Percentiles rank a stretch among this genome's conserved stretches.
These are phyloP conservation scores for Bradypodion pumilum DNA, from an alignment of 2,797 vertebrate species.

Conservation along the genomic window DNA sequence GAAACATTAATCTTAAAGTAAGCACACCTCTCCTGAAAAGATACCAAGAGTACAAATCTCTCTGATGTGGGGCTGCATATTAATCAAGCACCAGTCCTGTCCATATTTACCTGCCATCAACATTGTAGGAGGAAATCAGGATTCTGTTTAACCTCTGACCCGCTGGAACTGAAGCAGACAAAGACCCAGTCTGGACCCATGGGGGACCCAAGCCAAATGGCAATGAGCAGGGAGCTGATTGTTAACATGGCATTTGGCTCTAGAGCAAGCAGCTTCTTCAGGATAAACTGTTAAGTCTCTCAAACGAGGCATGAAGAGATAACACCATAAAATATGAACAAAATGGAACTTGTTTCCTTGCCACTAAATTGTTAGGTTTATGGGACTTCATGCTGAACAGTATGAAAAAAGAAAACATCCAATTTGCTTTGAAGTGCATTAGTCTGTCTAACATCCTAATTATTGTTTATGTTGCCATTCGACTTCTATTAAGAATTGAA, in stretches of 20 bases:
- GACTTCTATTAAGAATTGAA: conserved; percentile 86
- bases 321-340: conserved; percentile 72
- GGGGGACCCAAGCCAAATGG: conserved; percentile 56
- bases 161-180: conserved; percentile 58
- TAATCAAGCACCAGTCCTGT: conserved; percentile 48
- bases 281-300: conserved; percentile 67
- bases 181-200: conserved; percentile 58
- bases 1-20: conserved; percentile 34
- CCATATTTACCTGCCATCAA: conserved; percentile 59
- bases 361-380: conserved; percentile 78
- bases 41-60: conserved; percentile 48
- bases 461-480: conserved; percentile 85
- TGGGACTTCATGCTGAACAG: conserved; percentile 80
- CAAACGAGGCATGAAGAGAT: conserved; percentile 68
- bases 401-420: conserved; percentile 79
- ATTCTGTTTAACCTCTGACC: conserved; percentile 68
- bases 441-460: conserved; percentile 83
- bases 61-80: conserved; percentile 42
- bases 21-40: conserved; percentile 44
- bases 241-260: conserved; percentile 57
- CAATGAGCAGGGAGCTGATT: conserved; percentile 58
- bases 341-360: conserved; percentile 72
- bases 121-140: conserved; percentile 49
- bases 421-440: conserved; percentile 82
- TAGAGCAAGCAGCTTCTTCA: conserved; percentile 47